Percentiles rank a stretch among this genome's conserved stretches.
phyloP scores from a whole-genome alignment of 2,797 vertebrate genomes.

The Glossophaga mutica region DNA sequence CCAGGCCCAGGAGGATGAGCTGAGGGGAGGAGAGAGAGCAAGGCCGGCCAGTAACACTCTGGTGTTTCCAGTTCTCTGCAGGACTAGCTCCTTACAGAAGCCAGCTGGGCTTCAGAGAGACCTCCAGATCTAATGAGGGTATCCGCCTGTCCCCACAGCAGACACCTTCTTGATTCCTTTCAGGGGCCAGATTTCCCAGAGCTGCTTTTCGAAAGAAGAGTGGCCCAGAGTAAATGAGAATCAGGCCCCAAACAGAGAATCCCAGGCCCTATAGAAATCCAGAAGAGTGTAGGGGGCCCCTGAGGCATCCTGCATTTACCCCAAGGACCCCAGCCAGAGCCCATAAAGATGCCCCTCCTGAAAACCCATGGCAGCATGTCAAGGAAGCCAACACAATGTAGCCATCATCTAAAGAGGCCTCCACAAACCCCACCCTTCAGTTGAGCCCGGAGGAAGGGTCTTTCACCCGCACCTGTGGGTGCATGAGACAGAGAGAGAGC shows the following conservation, averaged over 20 bases:
- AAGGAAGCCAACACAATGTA: fast-evolving
- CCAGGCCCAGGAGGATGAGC: not conserved
- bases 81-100: not conserved
- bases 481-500: too few species aligned
- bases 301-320: not conserved
- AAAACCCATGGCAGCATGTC: not conserved
- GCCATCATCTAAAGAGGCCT: not conserved
- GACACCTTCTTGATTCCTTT: not conserved
- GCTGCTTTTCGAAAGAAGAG: not conserved
- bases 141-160: not conserved
- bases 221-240: not conserved
- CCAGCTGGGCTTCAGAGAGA: not conserved
- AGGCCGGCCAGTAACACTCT: not conserved
- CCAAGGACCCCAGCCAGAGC: not conserved
- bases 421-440: not conserved
- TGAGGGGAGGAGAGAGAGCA: not conserved
- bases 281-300: not conserved
- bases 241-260: not conserved
- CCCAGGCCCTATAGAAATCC: not conserved
- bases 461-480: not conserved
- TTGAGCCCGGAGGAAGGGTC: not conserved
- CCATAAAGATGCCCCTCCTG: not conserved
- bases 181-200: not conserved
- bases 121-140: not conserved
- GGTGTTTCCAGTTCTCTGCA: not conserved